Evolutionary conservation across 1,140 invertebrate genomes (phyloP).

Genomic region (Aporrectodea caliginosa): DNA sequence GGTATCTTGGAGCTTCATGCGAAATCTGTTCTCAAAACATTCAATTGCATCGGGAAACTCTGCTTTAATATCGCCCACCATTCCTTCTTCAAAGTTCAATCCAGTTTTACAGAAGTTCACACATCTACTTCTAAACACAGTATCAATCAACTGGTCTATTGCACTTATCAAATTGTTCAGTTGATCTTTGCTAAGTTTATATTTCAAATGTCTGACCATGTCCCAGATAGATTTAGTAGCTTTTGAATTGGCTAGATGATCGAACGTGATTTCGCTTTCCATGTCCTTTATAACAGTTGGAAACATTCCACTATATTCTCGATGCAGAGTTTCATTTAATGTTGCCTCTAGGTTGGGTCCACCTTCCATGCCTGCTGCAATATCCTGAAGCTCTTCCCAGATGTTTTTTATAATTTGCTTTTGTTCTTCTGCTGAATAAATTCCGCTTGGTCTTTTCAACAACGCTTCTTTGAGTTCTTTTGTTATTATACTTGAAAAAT

Average conservation of each 20-base stretch:
- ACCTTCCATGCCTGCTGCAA: not conserved
- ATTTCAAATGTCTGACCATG: too few relatives aligned
- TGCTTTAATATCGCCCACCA: not conserved
- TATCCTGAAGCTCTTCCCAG: not conserved
- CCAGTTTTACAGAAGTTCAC: not conserved
- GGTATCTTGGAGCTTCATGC: not conserved
- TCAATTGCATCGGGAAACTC: not conserved
- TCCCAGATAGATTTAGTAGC: too few relatives aligned
- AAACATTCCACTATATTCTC: not conserved
- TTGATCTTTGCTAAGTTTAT: not conserved
- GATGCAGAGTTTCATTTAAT: not conserved
- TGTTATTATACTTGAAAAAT: not conserved
- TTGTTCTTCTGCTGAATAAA: not conserved
- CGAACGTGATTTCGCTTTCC: too few relatives aligned
- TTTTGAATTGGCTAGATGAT: too few relatives aligned
- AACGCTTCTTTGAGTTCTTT: not conserved
- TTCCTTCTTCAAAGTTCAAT: constrained; percentile 1
- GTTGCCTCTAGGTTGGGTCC: not conserved
- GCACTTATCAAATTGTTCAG: not conserved
- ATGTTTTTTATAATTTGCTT: not conserved
- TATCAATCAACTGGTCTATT: not conserved
- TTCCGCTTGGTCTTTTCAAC: not conserved
- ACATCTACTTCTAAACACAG: not conserved
- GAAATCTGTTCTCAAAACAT: not conserved
- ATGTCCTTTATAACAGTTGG: not conserved